These are phyloP conservation scores for Prunella fulvescens DNA, from an alignment of 2,113 vertebrate species.

Conservation along the genomic window DNA sequence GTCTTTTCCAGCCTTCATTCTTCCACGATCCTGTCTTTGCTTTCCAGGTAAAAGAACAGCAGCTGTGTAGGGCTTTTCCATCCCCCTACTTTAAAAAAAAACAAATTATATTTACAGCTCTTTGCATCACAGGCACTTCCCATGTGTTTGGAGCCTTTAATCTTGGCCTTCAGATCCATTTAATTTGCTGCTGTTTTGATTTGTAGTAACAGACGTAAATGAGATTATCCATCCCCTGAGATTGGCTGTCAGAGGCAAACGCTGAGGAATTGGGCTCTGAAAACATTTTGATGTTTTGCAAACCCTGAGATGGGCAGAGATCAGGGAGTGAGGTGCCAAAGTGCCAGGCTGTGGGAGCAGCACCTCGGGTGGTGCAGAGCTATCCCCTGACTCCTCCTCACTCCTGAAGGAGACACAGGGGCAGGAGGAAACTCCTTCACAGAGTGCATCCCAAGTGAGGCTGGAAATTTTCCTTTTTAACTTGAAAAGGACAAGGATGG, in stretches of 20 bases:
- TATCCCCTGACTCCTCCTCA: fast-evolving
- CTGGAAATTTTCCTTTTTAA: too few relatives aligned
- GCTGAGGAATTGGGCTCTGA: not conserved
- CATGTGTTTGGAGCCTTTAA: not conserved
- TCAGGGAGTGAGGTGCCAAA: fast-evolving
- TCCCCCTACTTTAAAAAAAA: not conserved
- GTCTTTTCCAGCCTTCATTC: not conserved
- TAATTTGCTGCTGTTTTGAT: conserved; percentile 9
- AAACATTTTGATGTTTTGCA: not conserved
- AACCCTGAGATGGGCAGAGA: not conserved
- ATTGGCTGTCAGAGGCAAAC: not conserved
- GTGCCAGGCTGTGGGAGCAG: fast-evolving
- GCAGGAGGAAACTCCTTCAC: not conserved
- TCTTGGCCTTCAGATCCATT: not conserved
- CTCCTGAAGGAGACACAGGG: fast-evolving
- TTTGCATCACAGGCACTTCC: not conserved
- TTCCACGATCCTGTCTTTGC: not conserved
- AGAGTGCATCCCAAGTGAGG: fast-evolving
- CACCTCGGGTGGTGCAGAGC: not conserved
- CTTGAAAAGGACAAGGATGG: not conserved
- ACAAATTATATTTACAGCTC: not conserved
- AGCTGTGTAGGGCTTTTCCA: not conserved
- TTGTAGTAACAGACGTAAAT: not conserved
- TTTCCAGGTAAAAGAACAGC: not conserved
- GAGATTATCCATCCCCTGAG: not conserved